Conservation (phyloP, 2,888 invertebrate species). For the Micropterix aruncella region DNA sequence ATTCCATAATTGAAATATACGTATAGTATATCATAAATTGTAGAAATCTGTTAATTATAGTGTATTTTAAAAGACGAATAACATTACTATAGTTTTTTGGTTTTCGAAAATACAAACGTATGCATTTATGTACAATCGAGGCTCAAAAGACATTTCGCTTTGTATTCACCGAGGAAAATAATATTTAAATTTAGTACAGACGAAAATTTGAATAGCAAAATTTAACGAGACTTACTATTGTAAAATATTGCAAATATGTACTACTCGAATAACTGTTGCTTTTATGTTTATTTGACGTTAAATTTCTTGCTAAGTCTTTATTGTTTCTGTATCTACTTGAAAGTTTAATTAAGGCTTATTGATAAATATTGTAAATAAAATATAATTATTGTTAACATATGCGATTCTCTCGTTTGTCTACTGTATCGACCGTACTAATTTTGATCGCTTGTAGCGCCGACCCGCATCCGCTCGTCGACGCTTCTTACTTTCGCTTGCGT, state of each 20-base stretch:
- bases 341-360: background rate
- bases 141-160: background rate
- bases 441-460: background rate
- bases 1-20: background rate
- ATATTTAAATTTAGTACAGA: too few species aligned
- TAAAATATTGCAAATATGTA: background rate
- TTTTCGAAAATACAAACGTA: slow-evolving; percentile 11
- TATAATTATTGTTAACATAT: background rate
- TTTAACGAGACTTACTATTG: too few species aligned
- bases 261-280: too few species aligned
- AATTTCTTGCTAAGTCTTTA: background rate
- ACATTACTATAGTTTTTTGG: slow-evolving; percentile 7
- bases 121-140: background rate
- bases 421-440: background rate
- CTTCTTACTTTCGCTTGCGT: too few species aligned
- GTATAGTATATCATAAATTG: slow-evolving; percentile 7
- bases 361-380: background rate
- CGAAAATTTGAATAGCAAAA: too few species aligned
- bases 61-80: slow-evolving; percentile 9
- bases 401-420: background rate
- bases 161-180: too few species aligned
- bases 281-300: background rate
- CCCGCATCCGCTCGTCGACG: too few species aligned
- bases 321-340: background rate
- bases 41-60: slow-evolving; percentile 9